Evolutionary conservation across 2,113 vertebrate species (phyloP), one percentile per base, ranked within the genome.

Genomic region (Dromiciops gliroides): DNA sequence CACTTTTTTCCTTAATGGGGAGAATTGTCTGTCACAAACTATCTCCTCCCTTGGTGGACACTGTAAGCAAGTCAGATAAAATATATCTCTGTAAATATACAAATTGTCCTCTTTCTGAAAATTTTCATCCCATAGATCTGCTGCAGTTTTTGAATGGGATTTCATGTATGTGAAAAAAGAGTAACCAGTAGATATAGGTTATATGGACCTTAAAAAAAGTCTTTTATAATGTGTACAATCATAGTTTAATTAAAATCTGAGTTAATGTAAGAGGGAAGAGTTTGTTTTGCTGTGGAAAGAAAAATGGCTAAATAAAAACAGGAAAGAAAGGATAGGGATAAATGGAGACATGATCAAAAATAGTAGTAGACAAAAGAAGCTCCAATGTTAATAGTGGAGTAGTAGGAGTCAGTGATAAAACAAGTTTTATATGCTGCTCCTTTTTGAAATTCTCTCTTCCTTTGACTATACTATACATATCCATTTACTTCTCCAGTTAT

Each of bases 131-230:
- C 53, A 51, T 44, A 88, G 14, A n/a, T 50, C 10, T 91, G 48
- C 1, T 60, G 9, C 37, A 60, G 26, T 49, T 93, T 56, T 97
- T 94, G 25, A 7, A 90, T 31, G 26, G 44, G 49, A 25, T 91
- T 67, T 37, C 25, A 25, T 95, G 93, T 31, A 90, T 37, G 3
- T 51, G 47, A 8, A 49, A 47, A 89, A 25, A 89, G 52, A 48
- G 23, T 90, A 25, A 90, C 24, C 48, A 60, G 14, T 51, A 10
- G 48, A 90, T 50, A n/a, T n/a, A 28, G 10, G 25, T 89, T 25
- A 75, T 67, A 94, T 93, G 92, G 67, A 91, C 47, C 48, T 92
- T 92, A 31, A 31, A 67, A 75, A 83, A 44, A 14, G 16, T 44
- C 16, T 44, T 83, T 83, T 83, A 44, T 83, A 7, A 83, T 37